Evolutionary conservation across 2,113 vertebrate genomes (phyloP).

Genomic region (Lepus europaeus): DNA sequence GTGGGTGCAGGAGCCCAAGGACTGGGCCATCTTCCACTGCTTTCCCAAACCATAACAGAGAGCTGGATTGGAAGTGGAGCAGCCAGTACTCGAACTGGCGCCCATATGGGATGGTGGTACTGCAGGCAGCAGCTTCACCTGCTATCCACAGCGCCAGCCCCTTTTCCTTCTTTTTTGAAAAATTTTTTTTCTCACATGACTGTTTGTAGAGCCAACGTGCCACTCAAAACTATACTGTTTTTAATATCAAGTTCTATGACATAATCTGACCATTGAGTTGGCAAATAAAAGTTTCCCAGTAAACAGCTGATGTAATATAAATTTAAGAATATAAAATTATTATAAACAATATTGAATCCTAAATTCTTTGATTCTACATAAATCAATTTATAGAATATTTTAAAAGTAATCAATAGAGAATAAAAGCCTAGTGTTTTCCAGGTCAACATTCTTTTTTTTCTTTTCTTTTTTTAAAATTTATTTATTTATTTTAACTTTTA

Average conservation of each 20-base stretch:
- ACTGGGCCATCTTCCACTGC: no score
- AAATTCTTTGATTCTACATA: background rate
- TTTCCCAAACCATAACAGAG: no score
- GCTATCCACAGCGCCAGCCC: no score
- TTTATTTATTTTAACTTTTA: no score
- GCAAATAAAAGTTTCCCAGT: background rate
- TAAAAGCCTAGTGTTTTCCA: background rate
- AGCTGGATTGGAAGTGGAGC: no score
- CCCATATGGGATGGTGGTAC: no score
- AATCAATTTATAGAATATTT: slow-evolving; percentile 20
- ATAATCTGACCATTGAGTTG: background rate
- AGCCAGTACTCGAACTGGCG: no score
- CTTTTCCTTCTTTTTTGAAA: background rate
- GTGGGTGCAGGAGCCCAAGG: no score
- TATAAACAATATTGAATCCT: background rate
- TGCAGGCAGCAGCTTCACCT: no score
- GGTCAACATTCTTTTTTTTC: background rate
- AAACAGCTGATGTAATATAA: background rate
- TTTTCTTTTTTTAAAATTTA: no score
- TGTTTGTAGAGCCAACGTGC: background rate
- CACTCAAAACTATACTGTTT: background rate
- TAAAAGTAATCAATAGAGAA: background rate
- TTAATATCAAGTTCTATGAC: background rate
- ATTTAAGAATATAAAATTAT: background rate
- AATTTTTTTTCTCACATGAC: background rate